These are phyloP conservation scores for Psittacula echo DNA, from an alignment of 2,797 vertebrate genomes.

Conservation along the genomic window DNA sequence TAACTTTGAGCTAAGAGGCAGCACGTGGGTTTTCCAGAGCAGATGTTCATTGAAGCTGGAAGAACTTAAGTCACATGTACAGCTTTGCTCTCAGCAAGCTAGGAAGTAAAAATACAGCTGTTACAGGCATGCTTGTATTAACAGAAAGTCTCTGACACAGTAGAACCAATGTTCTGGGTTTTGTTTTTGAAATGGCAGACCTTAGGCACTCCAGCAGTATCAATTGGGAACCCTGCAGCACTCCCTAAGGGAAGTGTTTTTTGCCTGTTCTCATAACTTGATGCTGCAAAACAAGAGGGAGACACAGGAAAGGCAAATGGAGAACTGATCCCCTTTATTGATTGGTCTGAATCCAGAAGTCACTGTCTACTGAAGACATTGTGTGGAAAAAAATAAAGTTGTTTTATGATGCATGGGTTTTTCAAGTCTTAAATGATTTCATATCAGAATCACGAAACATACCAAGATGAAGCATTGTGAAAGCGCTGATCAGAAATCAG, in stretches of 20 bases:
- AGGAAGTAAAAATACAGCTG: not conserved
- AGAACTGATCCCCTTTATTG: constrained; percentile 92
- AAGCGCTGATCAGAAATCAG: constrained; percentile 54
- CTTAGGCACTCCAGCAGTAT: not conserved
- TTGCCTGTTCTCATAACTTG: constrained; percentile 5
- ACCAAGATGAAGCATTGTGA: constrained; percentile 62
- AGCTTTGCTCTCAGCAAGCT: not conserved
- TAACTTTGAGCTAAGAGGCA: not conserved
- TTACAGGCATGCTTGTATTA: not conserved
- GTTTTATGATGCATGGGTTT: constrained; percentile 82
- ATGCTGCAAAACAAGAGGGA: constrained; percentile 68
- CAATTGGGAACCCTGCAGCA: constrained; percentile 12
- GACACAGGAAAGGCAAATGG: constrained; percentile 73
- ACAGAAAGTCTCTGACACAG: not conserved
- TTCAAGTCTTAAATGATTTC: constrained; percentile 87
- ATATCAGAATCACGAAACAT: constrained; percentile 79
- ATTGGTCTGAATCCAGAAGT: constrained; percentile 89
- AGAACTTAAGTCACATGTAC: not conserved
- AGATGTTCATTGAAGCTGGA: not conserved
- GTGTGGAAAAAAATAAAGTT: constrained; percentile 83
- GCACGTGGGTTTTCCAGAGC: not conserved
- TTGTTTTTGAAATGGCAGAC: not conserved
- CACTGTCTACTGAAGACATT: constrained; percentile 87
- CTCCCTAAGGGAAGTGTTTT: not conserved
- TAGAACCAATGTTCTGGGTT: not conserved